Evolutionary conservation across 2,888 invertebrate genomes (phyloP), one percentile per base, ranked within the genome.

Genomic region (Stenchaetothrips biformis): DNA sequence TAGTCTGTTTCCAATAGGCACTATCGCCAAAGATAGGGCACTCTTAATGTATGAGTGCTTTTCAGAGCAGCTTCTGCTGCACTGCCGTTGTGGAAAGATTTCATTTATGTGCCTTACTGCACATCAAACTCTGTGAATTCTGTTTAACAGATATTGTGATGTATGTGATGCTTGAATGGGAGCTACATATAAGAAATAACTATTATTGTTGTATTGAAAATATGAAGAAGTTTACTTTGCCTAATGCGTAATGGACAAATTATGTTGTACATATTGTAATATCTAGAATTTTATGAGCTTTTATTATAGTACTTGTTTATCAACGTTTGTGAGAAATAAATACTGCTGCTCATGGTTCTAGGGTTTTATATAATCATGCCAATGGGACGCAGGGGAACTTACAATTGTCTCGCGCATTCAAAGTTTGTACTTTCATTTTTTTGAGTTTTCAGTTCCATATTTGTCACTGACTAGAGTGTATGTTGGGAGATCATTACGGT

Each of bases 1-100:
- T 74, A 74, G 67, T 74, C 67, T 74, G 67, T 74, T 74, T 74
- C 67, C 67, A 74, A 74, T 74, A 74, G 67, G 67, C 67, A 8
- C 67, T 74, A 25, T 74, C 67, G 67, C 67, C 67, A 74, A 74
- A 74, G 67, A 74, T 25, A n/a, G 67, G 11, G 25, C n/a, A 11
- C 25, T n/a, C 25, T 11, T 7, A 21, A 11, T n/a, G 67, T 67
- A 9, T 18, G 21, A 37, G 18, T 21, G 67, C n/a, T n/a, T 67
- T 9, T 67, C 7, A 74, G 21, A 25, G 0, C 11, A 74, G 67
- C 21, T 25, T 11, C 37, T 37, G 37, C 37, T 37, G 37, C 37
- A 37, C 37, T 37, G 37, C 67, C 11, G 21, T 11, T 25, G 7
- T 21, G 21, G 25, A 11, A 21, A 25, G 67, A 74, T 74, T 74